Base-by-base conservation (phyloP, 2,888 invertebrate species). In the Drosophila nigritarsus region DNA sequence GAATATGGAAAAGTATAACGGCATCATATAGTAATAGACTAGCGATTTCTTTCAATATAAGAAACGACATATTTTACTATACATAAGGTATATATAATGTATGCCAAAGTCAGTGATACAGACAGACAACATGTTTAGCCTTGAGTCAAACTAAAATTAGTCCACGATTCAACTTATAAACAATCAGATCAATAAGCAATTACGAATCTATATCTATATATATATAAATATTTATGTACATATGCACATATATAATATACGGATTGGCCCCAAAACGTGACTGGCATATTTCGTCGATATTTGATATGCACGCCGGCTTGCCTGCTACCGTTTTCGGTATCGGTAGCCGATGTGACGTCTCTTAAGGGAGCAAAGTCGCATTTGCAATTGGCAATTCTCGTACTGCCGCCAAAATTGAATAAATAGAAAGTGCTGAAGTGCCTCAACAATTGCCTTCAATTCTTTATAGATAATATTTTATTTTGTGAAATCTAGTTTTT, bases 211-310 rank as follows among this genome's bases (percentile, higher is more conserved):
- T 30, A 34, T 27, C 7, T 40, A 27, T 13, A 15, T 36, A 38
- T 50, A 50, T 32, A n/a, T n/a, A 32, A 30, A 32, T 32, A 32
- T 32, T 32, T 11, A 32, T 67, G 13, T 42, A 34, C 5, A 29
- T 42, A 45, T 54, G 38, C 55, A 27, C 48, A 27, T 27, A n/a
- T 65, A 27, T 20, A 7, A 36, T 40, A 38, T 40, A 15, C 65
- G 54, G 51, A 71, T 53, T 71, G 78, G 62, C 80, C 67, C 66
- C 70, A 64, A 83, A 83, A 86, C 86, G 83, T 84, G 83, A 84
- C 82, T 55, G 68, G 78, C 80, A 83, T 83, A 42, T 60, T 59
- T 36, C 18, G 70, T 66, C 70, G 50, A 60, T 76, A 59, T 58
- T 74, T 58, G 50, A 40, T 61, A 61, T 65, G 27, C 20, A 62